phyloP scores from a whole-genome alignment of 2,888 invertebrate species.

The Ophonus ardosiacus region DNA sequence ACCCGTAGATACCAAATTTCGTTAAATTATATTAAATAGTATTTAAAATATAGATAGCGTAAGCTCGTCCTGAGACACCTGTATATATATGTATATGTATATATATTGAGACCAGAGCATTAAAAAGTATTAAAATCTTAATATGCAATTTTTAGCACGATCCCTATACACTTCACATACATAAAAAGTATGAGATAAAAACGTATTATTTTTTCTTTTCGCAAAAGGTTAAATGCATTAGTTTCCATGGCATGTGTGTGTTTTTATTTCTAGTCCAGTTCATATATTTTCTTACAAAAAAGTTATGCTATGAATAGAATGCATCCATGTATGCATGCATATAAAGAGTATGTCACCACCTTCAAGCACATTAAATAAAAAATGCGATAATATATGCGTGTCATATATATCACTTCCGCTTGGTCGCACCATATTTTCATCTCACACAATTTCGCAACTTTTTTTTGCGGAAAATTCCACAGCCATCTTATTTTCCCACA shows the following conservation, averaged over 20 bases:
- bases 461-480: not conserved
- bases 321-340: constrained; percentile 2
- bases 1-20: too few species aligned
- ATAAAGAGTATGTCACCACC: not conserved
- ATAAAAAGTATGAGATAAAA: too few species aligned
- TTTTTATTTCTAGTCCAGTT: not conserved
- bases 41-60: too few species aligned
- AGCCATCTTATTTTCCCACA: constrained; percentile 21
- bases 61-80: too few species aligned
- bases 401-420: not conserved
- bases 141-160: too few species aligned
- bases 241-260: not conserved
- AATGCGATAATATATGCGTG: not conserved
- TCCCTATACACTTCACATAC: too few species aligned
- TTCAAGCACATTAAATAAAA: not conserved
- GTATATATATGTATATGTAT: too few species aligned
- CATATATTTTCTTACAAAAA: not conserved
- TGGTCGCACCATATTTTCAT: not conserved
- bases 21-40: too few species aligned
- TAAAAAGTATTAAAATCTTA: not conserved
- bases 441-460: not conserved
- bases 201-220: too few species aligned
- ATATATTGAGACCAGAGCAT: too few species aligned
- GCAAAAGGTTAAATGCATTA: too few species aligned
- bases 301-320: not conserved